Conservation (phyloP, 2,888 invertebrate species). For the Cryptus viduatorius region DNA sequence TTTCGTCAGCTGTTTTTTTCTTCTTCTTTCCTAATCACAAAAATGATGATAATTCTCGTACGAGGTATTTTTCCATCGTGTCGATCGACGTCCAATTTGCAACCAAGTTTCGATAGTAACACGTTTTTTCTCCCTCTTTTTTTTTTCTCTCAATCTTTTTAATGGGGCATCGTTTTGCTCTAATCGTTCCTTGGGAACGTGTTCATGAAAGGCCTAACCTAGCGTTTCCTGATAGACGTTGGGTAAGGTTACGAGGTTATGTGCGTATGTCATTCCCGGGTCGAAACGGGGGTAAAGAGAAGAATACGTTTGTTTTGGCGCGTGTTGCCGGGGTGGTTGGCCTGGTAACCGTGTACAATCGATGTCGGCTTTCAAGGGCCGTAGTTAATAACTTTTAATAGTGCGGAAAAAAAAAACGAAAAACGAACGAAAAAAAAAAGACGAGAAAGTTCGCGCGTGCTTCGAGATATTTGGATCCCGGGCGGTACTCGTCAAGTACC, state of each 20-base stretch:
- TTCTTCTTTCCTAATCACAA: not conserved
- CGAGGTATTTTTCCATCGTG: not conserved
- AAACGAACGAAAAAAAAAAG: not conserved
- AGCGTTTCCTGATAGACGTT: slow-evolving; percentile 53
- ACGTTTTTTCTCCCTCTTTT: slow-evolving; percentile 13
- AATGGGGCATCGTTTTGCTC: slow-evolving; percentile 9
- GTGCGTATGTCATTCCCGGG: slow-evolving; percentile 59
- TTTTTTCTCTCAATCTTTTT: not conserved
- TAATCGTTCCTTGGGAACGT: slow-evolving; percentile 50
- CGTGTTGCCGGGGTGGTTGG: slow-evolving; percentile 83
- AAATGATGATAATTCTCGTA: not conserved
- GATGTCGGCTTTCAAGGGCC: slow-evolving; percentile 76
- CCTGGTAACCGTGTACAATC: slow-evolving; percentile 84
- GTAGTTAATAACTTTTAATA: slow-evolving; percentile 39
- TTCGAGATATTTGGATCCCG: not conserved
- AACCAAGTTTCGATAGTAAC: not conserved
- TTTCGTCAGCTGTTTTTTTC: slow-evolving; percentile 50
- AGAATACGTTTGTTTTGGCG: slow-evolving; percentile 79
- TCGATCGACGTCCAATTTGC: not conserved
- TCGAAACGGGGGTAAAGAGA: slow-evolving; percentile 12
- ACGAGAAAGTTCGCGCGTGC: not conserved
- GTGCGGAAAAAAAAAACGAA: slow-evolving; percentile 17
- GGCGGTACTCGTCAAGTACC: not conserved
- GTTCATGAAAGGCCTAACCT: slow-evolving; percentile 64
- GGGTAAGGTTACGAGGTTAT: slow-evolving; percentile 70